phyloP scores from a whole-genome alignment of 1,140 invertebrate species.

The Orius laevigatus region DNA sequence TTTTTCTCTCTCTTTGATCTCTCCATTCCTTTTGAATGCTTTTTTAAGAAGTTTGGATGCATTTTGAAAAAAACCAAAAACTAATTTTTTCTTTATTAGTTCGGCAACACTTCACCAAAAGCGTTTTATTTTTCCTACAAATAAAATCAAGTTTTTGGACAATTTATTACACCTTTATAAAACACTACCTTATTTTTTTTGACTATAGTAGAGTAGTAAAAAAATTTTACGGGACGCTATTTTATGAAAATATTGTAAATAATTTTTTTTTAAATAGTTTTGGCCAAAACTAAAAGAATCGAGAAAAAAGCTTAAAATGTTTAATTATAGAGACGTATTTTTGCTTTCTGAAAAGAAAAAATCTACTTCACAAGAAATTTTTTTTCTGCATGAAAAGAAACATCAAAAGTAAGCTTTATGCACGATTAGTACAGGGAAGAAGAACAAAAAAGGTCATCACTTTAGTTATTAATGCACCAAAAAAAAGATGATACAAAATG shows the following conservation, averaged over 20 bases:
- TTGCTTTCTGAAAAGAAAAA: no score
- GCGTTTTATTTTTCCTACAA: background rate
- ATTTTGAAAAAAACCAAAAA: background rate
- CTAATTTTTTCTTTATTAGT: background rate
- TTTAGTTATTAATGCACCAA: background rate
- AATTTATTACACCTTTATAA: background rate
- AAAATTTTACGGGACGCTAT: no score
- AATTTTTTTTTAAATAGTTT: no score
- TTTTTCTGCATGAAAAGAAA: no score
- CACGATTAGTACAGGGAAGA: background rate
- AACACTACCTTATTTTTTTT: no score
- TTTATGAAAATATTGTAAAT: no score
- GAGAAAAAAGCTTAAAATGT: no score
- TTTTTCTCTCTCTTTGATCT: background rate
- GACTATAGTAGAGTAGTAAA: no score
- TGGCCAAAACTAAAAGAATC: no score
- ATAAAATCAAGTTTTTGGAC: background rate
- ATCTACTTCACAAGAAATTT: no score
- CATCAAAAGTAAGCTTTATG: no score
- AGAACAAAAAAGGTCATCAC: background rate
- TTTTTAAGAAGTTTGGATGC: conserved; percentile 4
- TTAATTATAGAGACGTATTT: no score
- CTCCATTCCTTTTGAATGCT: background rate
- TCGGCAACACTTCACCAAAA: background rate
- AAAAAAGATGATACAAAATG: background rate